Base-by-base conservation (phyloP, 2,797 vertebrate species). In the Protonibea diacanthus region DNA sequence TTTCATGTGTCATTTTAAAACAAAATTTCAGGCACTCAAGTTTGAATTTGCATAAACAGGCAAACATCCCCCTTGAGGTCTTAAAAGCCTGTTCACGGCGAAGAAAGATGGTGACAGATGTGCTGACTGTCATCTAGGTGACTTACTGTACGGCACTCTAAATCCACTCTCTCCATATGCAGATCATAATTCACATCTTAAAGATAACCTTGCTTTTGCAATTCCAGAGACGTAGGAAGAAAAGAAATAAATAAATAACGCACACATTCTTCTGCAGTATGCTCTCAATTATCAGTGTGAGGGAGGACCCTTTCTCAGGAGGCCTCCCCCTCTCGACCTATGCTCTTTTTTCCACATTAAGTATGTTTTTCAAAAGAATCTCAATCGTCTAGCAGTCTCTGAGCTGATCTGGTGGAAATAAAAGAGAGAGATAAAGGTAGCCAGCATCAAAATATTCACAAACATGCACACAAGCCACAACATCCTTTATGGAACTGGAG, bases 141-240 rank as follows among this genome's bases (percentile, higher is more conserved):
- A 79, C 83, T 87, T 80, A 78, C 62, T 71, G 56, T 75, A 49
- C 14, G 20, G 8, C 14, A 10, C 74, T 71, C 68, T 60, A 72
- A 61, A 67, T 59, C 76, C 77, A 76, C 73, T n/a, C 44, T 75
- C 47, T 76, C 76, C 80, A 84, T 87, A 81, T 89, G 76, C 80
- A 81, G 45, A 77, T 84, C 80, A 82, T 90, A 85, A 92, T 45
- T 91, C 83, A 86, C 40, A 72, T 78, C 76, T 80, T 86, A 76
- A 83, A 87, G 85, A 88, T 88, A 87, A 81, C 75, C 76, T 71
- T 27, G 21, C 71, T 12, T 66, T 79, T 86, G 77, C 74, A 80
- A 60, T 60, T 81, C 68, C 47, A 76, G 38, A 65, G 10, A 45
- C 33, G 8, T 9, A 38, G 9, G 33, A 63, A 76, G 62, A 60